Evolutionary conservation across 2,888 invertebrate genomes (phyloP), one percentile per base, ranked within the genome.

Genomic region (Rhogogaster chlorosoma): DNA sequence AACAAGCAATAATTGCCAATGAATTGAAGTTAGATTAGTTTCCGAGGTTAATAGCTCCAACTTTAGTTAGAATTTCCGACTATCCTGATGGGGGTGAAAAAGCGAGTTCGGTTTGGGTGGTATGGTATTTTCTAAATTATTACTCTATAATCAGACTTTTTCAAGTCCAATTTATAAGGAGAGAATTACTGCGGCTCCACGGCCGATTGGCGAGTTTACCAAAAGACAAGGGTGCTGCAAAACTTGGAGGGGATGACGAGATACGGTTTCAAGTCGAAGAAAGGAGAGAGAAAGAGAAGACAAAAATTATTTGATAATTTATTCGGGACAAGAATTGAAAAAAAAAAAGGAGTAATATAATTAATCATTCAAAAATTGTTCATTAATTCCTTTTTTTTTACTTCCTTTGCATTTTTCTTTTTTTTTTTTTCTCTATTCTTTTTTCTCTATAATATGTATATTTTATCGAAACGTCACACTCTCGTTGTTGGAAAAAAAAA

Each of bases 21-120:
- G 38, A 80, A 80, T 80, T 38, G 80, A 57, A 80, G 78, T 80
- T 80, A 80, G 80, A 80, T 80, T 80, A 80, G 80, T 80, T 80
- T 61, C 42, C 22, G 71, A 22, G 80, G 80, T 80, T 61, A 80
- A 80, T 57, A 42, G 77, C 61, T 61, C 26, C 0, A 80, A 80
- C 61, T 80, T 61, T 80, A 36, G 22, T 77, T 26, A 26, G 49
- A 49, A 26, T 45, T 2, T 77, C 29, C 29, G 77, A 77, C 77
- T 49, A 45, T 18, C 18, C 2, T 36, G n/a, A n/a, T n/a, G 6
- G 9, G 71, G 26, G 36, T 71, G 18, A 53, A 53, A 53, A 53
- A 53, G n/a, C 2, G 53, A 7, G 53, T n/a, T n/a, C 1, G 7
- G 53, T n/a, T 1, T n/a, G n/a, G 53, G 53, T 18, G 26, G 61